phyloP scores from a whole-genome alignment of 2,113 vertebrate species.

The Sylvietta virens region DNA sequence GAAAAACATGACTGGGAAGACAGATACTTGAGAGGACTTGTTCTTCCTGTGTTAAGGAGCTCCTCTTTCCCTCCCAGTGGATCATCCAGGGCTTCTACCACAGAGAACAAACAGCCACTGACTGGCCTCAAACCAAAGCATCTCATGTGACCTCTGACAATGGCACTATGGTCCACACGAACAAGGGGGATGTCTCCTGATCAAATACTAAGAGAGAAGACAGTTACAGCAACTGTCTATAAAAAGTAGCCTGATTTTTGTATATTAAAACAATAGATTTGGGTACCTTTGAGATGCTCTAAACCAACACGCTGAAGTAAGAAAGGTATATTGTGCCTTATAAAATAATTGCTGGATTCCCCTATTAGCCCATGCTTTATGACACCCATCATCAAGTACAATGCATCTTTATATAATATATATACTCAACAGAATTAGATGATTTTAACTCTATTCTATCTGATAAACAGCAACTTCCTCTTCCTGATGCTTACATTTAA shows the following conservation, averaged over 20 bases:
- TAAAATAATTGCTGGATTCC: not conserved
- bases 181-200: not conserved
- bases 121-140: not conserved
- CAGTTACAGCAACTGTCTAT: not conserved
- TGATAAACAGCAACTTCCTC: not conserved
- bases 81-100: not conserved
- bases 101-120: not conserved
- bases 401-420: not conserved
- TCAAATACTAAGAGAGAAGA: not conserved
- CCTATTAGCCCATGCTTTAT: not conserved
- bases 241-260: not conserved
- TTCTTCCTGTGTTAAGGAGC: not conserved
- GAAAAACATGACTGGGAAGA: not conserved
- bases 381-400: not conserved
- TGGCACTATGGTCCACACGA: fast-evolving
- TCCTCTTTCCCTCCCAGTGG: not conserved
- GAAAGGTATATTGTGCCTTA: not conserved
- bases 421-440: not conserved
- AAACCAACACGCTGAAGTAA: not conserved
- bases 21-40: not conserved
- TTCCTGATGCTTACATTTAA: not conserved
- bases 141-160: not conserved
- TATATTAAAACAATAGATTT: not conserved
- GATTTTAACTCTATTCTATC: not conserved
- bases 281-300: not conserved